These are phyloP conservation scores for Paragorgia papillata DNA, from an alignment of 92 coral and sea anemone species.

Conservation along the genomic window DNA sequence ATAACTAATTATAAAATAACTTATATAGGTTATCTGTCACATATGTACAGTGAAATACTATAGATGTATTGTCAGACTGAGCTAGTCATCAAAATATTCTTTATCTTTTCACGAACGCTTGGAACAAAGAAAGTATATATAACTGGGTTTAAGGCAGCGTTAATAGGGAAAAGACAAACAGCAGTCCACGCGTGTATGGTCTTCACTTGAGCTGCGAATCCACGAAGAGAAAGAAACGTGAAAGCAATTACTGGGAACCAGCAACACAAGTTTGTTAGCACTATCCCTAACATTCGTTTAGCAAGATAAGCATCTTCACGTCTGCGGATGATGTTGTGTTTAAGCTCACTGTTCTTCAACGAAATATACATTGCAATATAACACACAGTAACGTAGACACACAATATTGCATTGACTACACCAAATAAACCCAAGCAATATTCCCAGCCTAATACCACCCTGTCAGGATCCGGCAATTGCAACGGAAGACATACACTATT, in stretches of 20 bases:
- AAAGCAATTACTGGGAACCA: slow-evolving; percentile 24
- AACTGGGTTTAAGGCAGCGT: slow-evolving; percentile 68
- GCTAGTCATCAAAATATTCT: background rate
- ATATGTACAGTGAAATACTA: too few species aligned
- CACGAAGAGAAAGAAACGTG: slow-evolving; percentile 11
- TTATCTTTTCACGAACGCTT: slow-evolving; percentile 1
- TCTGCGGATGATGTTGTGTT: background rate
- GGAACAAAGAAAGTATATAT: slow-evolving; percentile 54
- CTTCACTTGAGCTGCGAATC: slow-evolving; percentile 2
- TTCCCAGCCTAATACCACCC: slow-evolving; percentile 16
- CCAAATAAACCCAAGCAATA: slow-evolving; percentile 29
- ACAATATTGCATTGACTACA: slow-evolving; percentile 7
- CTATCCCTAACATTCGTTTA: slow-evolving; percentile 22
- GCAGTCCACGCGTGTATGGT: slow-evolving; percentile 21
- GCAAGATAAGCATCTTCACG: slow-evolving; percentile 13
- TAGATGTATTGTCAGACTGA: too few species aligned
- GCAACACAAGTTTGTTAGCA: slow-evolving; percentile 25
- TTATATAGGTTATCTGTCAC: too few species aligned
- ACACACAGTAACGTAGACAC: background rate
- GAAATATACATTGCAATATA: slow-evolving; percentile 20
- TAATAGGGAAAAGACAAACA: slow-evolving; percentile 46
- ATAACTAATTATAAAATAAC: too few species aligned
- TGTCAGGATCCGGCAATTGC: background rate
- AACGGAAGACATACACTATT: slow-evolving; percentile 23
- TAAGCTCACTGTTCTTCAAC: background rate